Conservation (phyloP, 2,113 vertebrate genomes). For the Gallinago media region DNA sequence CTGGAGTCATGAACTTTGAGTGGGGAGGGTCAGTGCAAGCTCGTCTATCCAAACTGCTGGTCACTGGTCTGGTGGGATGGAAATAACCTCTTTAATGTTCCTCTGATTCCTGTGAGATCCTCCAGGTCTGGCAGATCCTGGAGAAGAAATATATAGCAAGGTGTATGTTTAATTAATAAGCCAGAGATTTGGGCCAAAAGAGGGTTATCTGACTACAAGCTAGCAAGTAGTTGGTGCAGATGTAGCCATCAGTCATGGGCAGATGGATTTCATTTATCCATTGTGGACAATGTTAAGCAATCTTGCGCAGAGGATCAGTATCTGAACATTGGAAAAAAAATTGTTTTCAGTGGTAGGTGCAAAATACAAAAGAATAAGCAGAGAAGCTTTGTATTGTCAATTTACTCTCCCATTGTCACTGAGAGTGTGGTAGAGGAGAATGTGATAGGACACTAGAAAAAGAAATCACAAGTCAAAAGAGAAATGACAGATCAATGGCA, state of each 20-base stretch:
- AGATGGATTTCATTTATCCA: background rate
- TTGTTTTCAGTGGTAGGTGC: background rate
- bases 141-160: background rate
- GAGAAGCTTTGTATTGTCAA: background rate
- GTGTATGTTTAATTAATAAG: background rate
- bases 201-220: background rate
- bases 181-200: background rate
- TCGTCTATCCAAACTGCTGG: fast-evolving
- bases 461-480: background rate
- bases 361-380: background rate
- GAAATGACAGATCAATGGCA: background rate
- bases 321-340: background rate
- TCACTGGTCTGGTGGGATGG: background rate
- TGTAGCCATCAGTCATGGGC: background rate
- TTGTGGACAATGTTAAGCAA: background rate
- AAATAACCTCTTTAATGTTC: background rate
- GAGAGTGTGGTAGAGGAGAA: background rate
- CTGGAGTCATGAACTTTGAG: background rate
- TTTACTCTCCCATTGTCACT: background rate
- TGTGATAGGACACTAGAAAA: background rate
- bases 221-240: background rate
- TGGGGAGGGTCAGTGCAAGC: background rate
- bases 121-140: background rate
- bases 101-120: background rate
- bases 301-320: background rate